Conservation (phyloP, 2,888 invertebrate species). For the Agonum fuliginosum region DNA sequence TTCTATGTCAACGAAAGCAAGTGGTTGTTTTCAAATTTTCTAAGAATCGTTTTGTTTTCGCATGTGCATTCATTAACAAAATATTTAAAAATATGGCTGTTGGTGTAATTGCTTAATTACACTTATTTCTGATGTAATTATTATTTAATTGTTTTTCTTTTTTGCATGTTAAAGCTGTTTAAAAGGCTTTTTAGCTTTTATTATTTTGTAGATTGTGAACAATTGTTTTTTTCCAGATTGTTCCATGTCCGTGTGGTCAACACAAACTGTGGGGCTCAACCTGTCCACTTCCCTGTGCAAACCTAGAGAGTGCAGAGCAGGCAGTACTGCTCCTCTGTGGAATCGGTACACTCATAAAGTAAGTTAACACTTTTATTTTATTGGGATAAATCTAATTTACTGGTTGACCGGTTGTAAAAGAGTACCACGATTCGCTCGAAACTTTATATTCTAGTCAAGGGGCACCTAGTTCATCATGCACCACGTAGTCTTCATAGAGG, state of each 20-base stretch:
- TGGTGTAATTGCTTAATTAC: constrained; percentile 30
- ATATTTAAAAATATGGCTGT: constrained; percentile 23
- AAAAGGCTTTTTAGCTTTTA: not conserved
- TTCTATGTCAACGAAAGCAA: constrained; percentile 54
- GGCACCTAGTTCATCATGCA: no score
- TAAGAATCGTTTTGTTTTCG: constrained; percentile 22
- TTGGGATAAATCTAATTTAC: no score
- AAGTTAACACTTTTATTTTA: not conserved
- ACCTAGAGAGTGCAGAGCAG: constrained; percentile 47
- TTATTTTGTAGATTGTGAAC: not conserved
- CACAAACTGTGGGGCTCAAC: constrained; percentile 77
- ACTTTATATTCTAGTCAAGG: no score
- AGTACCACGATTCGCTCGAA: no score
- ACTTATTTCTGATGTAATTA: constrained; percentile 43
- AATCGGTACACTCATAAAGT: constrained; percentile 13
- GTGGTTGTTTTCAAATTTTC: constrained; percentile 48
- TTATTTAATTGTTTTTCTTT: constrained; percentile 25
- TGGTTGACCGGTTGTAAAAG: no score
- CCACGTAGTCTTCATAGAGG: no score
- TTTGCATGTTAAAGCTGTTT: constrained; percentile 12
- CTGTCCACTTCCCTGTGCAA: constrained; percentile 67
- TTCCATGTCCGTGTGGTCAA: constrained; percentile 83
- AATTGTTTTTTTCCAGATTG: constrained; percentile 21
- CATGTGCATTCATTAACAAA: constrained; percentile 10
- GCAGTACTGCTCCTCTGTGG: constrained; percentile 49